These are phyloP conservation scores for Platyscapa corneri DNA, from an alignment of 1,140 invertebrate species.

Conservation along the genomic window DNA sequence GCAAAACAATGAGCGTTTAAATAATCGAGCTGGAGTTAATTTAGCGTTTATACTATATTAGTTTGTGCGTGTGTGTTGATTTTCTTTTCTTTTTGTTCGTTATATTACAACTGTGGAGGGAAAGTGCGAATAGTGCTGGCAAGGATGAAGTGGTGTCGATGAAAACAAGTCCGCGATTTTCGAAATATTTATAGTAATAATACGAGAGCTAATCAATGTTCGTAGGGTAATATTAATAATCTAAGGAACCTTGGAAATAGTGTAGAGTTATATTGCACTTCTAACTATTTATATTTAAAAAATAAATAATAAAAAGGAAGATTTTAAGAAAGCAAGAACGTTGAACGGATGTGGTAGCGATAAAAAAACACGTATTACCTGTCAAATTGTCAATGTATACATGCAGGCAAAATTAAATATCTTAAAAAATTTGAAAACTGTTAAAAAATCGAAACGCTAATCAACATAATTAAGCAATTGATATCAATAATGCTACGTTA, in stretches of 20 bases:
- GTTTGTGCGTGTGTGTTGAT: conserved; percentile 8
- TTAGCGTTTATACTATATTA: neutral
- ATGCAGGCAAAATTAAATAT: too few relatives aligned
- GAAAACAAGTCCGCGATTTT: neutral
- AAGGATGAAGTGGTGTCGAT: neutral
- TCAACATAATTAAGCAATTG: too few relatives aligned
- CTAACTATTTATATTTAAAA: neutral
- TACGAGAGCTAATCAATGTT: neutral
- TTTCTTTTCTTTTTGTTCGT: neutral
- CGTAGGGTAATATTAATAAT: too few relatives aligned
- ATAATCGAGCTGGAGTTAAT: neutral
- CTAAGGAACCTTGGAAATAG: neutral
- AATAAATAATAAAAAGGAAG: neutral
- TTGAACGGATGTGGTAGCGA: too few relatives aligned
- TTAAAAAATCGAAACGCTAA: too few relatives aligned
- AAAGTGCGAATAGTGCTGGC: neutral
- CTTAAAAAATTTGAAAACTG: too few relatives aligned
- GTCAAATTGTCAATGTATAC: too few relatives aligned
- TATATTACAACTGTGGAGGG: neutral
- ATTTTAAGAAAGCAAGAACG: too few relatives aligned
- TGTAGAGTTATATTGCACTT: neutral
- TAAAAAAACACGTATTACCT: too few relatives aligned
- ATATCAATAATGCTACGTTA: too few relatives aligned
- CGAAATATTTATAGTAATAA: neutral
- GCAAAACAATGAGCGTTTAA: conserved; percentile 6